Evolutionary conservation across 2,113 vertebrate species (phyloP), one percentile per base, ranked within the genome.

Genomic region (Dermatemys mawii): DNA sequence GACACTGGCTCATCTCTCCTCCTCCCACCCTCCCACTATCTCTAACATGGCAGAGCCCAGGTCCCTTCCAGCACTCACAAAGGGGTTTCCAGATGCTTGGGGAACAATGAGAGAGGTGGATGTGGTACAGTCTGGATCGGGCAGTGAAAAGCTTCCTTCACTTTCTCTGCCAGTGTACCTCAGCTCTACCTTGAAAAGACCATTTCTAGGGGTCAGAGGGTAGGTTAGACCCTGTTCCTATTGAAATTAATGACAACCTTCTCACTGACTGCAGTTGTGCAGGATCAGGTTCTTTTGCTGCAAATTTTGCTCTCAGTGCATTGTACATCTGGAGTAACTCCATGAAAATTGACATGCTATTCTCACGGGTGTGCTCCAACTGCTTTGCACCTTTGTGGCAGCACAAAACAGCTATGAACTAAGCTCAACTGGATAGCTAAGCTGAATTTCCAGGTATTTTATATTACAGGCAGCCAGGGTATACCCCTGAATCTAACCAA

Each of bases 281-380:
- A 27, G 48, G 93, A 32, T 54, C 73, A 76, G 0, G 2, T 1
- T 88, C 49, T 67, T 84, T 83, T 0, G 0, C n/a, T 81, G 29
- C 5, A 90, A 93, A 87, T 76, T 90, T 54, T 89, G 7, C 1
- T 90, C 55, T 93, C 88, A 63, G 51, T 96, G 81, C 10, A 80
- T 92, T 91, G 93, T 73, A 89, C 93, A 87, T n/a, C 78, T 96
- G 91, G 63, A 92, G 93, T 38, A 0, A 3, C 24, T 86, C 92
- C 83, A 92, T 84, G 32, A 84, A 94, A 92, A 84, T 89, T 32
- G 89, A 93, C 95, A 17, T 2, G 13, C 93, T 5, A 0, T 0
- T 93, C 94, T 93, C 63, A 83, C 6, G 0, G 5, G 22, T 21
- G 11, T 79, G 60, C 93, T 96, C 86, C 82, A 94, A 55, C 35